Percentiles rank a stretch among this genome's conserved stretches.
phyloP scores from a whole-genome alignment of 1,140 invertebrate genomes.

The Bilobella aurantiaca region DNA sequence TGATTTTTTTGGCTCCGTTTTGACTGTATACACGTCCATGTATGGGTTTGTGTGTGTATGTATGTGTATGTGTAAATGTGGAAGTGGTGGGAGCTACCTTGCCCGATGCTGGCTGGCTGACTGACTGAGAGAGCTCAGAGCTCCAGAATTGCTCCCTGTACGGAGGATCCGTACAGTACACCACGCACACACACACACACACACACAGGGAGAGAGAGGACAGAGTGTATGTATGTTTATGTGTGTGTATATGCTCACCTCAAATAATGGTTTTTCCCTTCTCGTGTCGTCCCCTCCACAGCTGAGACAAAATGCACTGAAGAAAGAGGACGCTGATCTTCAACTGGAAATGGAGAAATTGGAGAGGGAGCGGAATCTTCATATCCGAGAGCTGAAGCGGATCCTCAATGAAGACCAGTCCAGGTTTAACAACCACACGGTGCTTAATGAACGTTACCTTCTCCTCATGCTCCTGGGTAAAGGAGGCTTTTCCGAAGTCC shows the following conservation, averaged over 20 bases:
- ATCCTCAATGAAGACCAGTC: slow-evolving; percentile 99
- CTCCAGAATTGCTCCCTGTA: too few species aligned
- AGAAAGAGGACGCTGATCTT: slow-evolving; percentile 96
- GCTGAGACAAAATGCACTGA: slow-evolving; percentile 87
- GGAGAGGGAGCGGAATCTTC: slow-evolving; percentile 93
- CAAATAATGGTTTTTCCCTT: slow-evolving; percentile 10
- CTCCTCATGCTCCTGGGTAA: slow-evolving; percentile 94
- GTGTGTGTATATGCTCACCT: slow-evolving; percentile 20
- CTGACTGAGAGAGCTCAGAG: too few species aligned
- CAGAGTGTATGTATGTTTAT: slow-evolving; percentile 1
- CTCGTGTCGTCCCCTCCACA: too few species aligned
- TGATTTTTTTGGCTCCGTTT: too few species aligned
- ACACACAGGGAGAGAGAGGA: too few species aligned
- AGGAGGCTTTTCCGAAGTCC: slow-evolving; percentile 97
- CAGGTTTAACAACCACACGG: slow-evolving; percentile 82
- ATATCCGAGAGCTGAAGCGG: slow-evolving; percentile 96
- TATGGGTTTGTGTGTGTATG: too few species aligned
- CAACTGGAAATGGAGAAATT: slow-evolving; percentile 97
- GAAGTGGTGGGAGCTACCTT: too few species aligned
- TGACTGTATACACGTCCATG: too few species aligned
- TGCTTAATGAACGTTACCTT: slow-evolving; percentile 86
- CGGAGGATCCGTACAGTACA: too few species aligned
- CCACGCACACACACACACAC: too few species aligned
- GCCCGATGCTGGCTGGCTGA: too few species aligned
- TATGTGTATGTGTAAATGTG: too few species aligned